phyloP scores from a whole-genome alignment of 2,797 vertebrate genomes.

The Pterois miles region DNA sequence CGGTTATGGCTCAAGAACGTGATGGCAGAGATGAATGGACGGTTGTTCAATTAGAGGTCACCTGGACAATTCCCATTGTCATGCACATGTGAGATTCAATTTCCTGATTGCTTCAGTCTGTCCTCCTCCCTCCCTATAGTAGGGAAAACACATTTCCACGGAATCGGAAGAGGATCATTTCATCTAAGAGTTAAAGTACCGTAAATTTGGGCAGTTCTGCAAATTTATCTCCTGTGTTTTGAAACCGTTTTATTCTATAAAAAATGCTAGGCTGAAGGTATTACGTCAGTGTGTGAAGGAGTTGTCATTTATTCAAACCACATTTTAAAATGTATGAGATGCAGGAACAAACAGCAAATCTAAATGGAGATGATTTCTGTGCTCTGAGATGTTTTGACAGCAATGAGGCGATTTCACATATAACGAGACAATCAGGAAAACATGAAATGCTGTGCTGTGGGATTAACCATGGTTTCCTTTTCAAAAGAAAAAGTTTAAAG shows the following conservation, averaged over 20 bases:
- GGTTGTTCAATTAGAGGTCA: constrained; percentile 71
- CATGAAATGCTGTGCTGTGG: constrained; percentile 27
- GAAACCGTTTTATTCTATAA: constrained; percentile 3
- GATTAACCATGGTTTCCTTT: constrained; percentile 23
- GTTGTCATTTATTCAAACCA: constrained; percentile 48
- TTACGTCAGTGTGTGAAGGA: constrained; percentile 46
- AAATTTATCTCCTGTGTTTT: constrained; percentile 23
- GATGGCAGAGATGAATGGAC: constrained; percentile 52
- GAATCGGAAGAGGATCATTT: neutral
- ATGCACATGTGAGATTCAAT: constrained; percentile 65
- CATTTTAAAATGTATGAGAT: constrained; percentile 66
- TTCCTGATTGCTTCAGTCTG: constrained; percentile 58
- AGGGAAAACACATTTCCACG: neutral
- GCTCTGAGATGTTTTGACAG: constrained; percentile 52
- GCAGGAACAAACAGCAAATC: constrained; percentile 57
- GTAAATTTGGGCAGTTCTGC: constrained; percentile 17
- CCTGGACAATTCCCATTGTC: constrained; percentile 67
- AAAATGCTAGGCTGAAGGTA: constrained; percentile 22
- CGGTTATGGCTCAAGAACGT: constrained; percentile 61
- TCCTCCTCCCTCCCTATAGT: constrained; percentile 21
- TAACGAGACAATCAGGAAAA: constrained; percentile 53
- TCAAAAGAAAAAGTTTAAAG: constrained; percentile 19
- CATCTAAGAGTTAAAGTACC: neutral
- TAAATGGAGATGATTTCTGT: constrained; percentile 61
- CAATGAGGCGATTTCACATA: constrained; percentile 58